Evolutionary conservation across 2,113 vertebrate genomes (phyloP), one percentile per base, ranked within the genome.

Genomic region (Nycticorax nycticorax): DNA sequence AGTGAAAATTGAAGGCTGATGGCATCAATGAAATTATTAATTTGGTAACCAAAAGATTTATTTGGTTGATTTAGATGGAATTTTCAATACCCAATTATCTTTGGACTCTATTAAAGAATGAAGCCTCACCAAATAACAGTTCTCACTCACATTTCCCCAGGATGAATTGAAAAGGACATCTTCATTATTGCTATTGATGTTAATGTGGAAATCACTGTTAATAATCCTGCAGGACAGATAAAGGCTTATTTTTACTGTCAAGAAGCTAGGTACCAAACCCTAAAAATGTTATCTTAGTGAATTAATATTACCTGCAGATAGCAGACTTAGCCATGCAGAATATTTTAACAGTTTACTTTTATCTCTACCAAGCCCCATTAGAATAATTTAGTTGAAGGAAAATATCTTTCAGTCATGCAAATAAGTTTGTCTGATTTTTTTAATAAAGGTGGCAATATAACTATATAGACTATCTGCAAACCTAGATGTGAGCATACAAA

Each of bases 21-120:
- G 94, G 88, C 97, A 97, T 97, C 90, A 97, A 95, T 98, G 92
- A 98, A 98, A 97, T 98, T 96, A 98, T 98, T 98, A 98, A 97
- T 97, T 98, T 98, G 95, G 92, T 97, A 97, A 97, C 77, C 27
- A 60, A 97, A 97, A 94, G 94, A 97, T 97, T 97, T 94, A 92
- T 97, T 98, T 97, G 92, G 97, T 97, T 97, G 95, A 97, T 97
- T 98, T 98, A 97, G 89, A 97, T 95, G 95, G 97, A 97, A 97
- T 85, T 97, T 97, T 97, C 88, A 97, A 88, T 93, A 95, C 85
- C 52, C 94, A 96, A 90, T 97, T 98, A 98, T 98, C 92, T 93
- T 81, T 93, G 84, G 89, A 88, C 90, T 97, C 92, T 94, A 91
- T 97, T 97, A 97, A 97, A 97, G 77, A 93, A 94, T 68, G 91